Conservation (phyloP, 1,140 invertebrate species). For the Atta texana region DNA sequence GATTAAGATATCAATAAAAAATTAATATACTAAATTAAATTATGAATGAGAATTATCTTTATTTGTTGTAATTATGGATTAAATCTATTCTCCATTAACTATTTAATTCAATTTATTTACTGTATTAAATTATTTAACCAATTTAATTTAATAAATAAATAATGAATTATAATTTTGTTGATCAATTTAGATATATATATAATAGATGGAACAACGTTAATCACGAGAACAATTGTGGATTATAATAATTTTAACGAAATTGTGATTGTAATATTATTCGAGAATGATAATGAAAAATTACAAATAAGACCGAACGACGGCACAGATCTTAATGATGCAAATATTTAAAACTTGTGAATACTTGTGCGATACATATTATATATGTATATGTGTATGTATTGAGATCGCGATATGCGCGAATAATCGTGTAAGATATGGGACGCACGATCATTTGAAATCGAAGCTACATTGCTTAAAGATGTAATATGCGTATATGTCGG, state of each 20-base stretch:
- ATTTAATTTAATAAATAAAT: conserved; percentile 8
- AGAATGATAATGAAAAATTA: neutral
- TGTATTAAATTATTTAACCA: neutral
- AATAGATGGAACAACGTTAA: neutral
- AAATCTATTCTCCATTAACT: neutral
- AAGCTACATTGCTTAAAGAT: conserved; percentile 38
- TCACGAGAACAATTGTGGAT: neutral
- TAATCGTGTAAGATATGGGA: conserved; percentile 41
- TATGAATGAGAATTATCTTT: too few species aligned
- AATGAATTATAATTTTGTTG: neutral
- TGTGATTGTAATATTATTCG: neutral
- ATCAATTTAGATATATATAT: too few species aligned
- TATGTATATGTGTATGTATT: conserved; percentile 48
- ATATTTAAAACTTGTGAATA: conserved; percentile 50
- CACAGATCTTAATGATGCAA: conserved; percentile 21
- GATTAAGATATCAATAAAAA: neutral
- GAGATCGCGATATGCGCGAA: conserved; percentile 29
- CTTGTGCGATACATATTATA: conserved; percentile 49
- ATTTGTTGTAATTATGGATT: neutral
- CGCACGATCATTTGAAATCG: conserved; percentile 15
- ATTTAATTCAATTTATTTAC: neutral
- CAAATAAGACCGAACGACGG: conserved; percentile 7
- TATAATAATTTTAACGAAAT: neutral
- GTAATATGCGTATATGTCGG: conserved; percentile 42
- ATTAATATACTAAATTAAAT: neutral